Evolutionary conservation across 2,888 invertebrate genomes (phyloP).

Genomic region (Metopia argyrocephala): DNA sequence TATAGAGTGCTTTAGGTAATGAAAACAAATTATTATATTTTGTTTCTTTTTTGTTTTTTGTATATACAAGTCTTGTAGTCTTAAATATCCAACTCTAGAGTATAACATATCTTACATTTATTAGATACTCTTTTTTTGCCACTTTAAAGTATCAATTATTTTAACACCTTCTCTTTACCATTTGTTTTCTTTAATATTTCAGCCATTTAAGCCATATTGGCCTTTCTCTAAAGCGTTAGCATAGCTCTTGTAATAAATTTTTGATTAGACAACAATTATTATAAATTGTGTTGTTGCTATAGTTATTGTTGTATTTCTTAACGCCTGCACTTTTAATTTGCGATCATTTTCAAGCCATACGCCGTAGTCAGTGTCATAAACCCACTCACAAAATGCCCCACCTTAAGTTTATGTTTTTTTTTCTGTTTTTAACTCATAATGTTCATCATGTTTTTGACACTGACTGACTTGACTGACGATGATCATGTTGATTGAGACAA

Average conservation of each 20-base stretch:
- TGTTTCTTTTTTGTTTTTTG: too few species aligned
- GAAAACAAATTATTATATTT: neutral
- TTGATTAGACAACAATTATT: constrained; percentile 55
- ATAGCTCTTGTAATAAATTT: neutral
- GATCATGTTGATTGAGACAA: constrained; percentile 38
- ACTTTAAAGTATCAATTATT: constrained; percentile 49
- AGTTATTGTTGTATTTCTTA: constrained; percentile 48
- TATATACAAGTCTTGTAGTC: neutral
- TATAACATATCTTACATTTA: too few species aligned
- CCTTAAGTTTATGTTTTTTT: constrained; percentile 64
- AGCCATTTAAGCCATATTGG: constrained; percentile 9
- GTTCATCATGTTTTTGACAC: constrained; percentile 30
- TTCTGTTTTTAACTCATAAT: neutral
- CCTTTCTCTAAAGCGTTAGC: constrained; percentile 16
- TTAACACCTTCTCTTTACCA: constrained; percentile 52
- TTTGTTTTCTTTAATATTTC: neutral
- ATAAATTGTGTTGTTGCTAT: constrained; percentile 46
- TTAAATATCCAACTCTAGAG: too few species aligned
- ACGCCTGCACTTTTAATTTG: constrained; percentile 54
- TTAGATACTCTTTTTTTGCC: too few species aligned
- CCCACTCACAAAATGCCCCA: constrained; percentile 67
- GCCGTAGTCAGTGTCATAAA: constrained; percentile 28
- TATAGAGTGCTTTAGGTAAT: neutral
- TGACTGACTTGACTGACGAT: constrained; percentile 37
- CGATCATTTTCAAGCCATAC: constrained; percentile 61